These are phyloP conservation scores for Helicolenus hilgendorfi DNA, from an alignment of 2,797 vertebrate genomes.

Conservation along the genomic window DNA sequence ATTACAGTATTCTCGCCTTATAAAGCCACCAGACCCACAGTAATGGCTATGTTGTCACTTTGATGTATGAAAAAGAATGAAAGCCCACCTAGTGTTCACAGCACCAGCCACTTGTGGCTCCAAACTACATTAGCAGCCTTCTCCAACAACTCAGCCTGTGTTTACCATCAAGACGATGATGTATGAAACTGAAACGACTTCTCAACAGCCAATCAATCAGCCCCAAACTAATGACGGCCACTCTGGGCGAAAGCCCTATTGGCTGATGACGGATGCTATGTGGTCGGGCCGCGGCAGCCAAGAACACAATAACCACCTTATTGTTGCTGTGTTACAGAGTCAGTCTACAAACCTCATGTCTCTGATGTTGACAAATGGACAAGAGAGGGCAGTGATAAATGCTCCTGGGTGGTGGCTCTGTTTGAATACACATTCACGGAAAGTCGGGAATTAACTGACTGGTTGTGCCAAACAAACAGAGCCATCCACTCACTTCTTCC, in stretches of 20 bases:
- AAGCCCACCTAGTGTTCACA: slow-evolving; percentile 19
- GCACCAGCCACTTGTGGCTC: slow-evolving; percentile 19
- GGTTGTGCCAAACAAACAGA: slow-evolving; percentile 61
- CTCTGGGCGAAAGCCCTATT: slow-evolving; percentile 67
- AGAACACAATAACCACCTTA: slow-evolving; percentile 71
- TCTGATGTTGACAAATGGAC: slow-evolving; percentile 75
- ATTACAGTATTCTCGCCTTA: no score
- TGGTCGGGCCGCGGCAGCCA: slow-evolving; percentile 26
- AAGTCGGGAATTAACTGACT: slow-evolving; percentile 68
- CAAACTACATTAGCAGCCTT: slow-evolving; percentile 32
- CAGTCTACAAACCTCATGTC: slow-evolving; percentile 42
- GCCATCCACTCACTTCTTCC: slow-evolving; percentile 43
- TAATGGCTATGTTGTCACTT: background rate
- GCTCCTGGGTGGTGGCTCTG: slow-evolving; percentile 15
- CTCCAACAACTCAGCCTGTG: slow-evolving; percentile 43
- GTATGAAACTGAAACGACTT: slow-evolving; percentile 64
- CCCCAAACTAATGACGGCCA: slow-evolving; percentile 63
- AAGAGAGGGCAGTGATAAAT: slow-evolving; percentile 61
- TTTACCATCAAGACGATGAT: slow-evolving; percentile 73
- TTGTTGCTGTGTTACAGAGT: slow-evolving; percentile 40
- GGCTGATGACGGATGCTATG: slow-evolving; percentile 75
- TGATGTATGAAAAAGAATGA: slow-evolving; percentile 23
- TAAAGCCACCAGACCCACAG: background rate
- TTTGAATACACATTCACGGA: slow-evolving; percentile 75
- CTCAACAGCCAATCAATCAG: slow-evolving; percentile 83